Percentiles rank a stretch among this genome's conserved stretches.
Conservation (phyloP, 2,113 vertebrate species). For the Stomatorhinus ivindoensis region DNA sequence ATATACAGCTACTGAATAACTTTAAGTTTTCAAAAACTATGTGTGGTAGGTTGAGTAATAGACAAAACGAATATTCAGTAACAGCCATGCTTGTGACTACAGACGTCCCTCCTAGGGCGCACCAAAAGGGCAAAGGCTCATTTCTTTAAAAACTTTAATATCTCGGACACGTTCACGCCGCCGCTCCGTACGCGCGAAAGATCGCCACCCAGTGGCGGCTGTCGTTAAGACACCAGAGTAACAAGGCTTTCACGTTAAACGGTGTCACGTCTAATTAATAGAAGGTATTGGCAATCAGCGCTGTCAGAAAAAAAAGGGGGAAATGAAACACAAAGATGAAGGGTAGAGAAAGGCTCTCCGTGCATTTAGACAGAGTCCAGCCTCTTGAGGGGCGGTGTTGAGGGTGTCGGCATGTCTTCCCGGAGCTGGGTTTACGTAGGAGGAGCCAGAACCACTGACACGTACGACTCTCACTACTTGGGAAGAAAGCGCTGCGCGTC, state of each 20-base stretch:
- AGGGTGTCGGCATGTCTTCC: background rate
- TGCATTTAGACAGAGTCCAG: background rate
- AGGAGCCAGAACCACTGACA: background rate
- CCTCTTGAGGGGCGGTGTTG: background rate
- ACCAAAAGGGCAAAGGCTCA: background rate
- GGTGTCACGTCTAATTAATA: background rate
- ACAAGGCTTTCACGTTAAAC: background rate
- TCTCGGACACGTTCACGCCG: background rate
- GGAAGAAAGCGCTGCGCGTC: background rate
- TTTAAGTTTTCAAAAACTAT: background rate
- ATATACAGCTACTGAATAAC: background rate
- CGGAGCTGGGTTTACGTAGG: background rate
- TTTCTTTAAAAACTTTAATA: background rate
- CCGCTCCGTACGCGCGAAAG: background rate
- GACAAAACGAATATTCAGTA: background rate
- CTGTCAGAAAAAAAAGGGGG: background rate
- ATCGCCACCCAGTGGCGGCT: background rate
- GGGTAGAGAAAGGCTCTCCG: background rate
- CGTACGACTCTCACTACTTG: constrained; percentile 2
- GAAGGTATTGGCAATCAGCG: background rate
- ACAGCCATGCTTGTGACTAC: background rate
- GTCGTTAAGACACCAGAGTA: background rate
- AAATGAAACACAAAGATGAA: background rate
- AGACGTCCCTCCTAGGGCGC: background rate
- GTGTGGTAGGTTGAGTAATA: background rate